Base-by-base conservation (phyloP, 2,888 invertebrate species). In the Lottia scabra region DNA sequence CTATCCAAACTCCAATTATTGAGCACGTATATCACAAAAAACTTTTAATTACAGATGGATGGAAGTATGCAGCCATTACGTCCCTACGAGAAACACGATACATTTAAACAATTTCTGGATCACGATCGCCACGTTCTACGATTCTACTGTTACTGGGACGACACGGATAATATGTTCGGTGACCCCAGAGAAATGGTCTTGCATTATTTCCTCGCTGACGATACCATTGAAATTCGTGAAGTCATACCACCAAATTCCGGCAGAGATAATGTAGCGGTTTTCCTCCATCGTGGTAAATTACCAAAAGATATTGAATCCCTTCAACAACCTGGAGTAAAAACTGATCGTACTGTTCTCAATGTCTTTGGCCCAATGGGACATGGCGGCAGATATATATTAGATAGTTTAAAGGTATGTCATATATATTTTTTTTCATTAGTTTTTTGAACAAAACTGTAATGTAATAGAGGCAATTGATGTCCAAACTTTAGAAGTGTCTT, bases 81-180 rank as follows among this genome's bases (percentile, higher is more conserved):
- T 56, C 90, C 90, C 13, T 90, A 90, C 75, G 89, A 90, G 81
- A 87, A 87, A 75, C 82, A 86, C 69, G 89, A 90, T 84, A 92
- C 93, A 0, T 92, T 95, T 73, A 94, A 93, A 63, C 94, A 96
- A 85, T 97, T 97, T 90, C 90, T 97, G 74, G 93, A 94, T 82
- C 94, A 94, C 85, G 97, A 97, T 89, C 92, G 94, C 83, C 90
- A 91, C 74, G 92, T 93, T 0, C 89, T 93, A 72, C 93, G 95
- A 80, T 97, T 97, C 89, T 93, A 92, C 83, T 96, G 94, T 19
- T 96, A 94, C 87, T 97, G 97, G 97, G 96, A 97, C 85, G 96
- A 97, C 86, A 92, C 94, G 0, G 92, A 93, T 15, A 93, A 93
- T 0, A 93, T 94, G 85, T 93, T 93, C 85, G 97, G 97, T 0